Conservation (phyloP, 1,140 invertebrate species). For the Aphaenogaster ashmeadi region DNA sequence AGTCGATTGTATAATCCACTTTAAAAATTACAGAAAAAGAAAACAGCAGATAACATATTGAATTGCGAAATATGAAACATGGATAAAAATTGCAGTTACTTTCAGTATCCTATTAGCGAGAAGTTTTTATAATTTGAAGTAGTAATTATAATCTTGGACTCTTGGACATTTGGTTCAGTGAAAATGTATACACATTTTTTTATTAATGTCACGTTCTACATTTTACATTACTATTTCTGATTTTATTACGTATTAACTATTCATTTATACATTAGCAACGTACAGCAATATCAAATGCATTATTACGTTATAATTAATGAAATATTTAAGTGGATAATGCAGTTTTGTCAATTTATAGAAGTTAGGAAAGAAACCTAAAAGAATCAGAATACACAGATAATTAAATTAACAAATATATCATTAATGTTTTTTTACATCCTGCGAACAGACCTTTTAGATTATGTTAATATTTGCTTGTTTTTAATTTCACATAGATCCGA, state of each 20-base stretch:
- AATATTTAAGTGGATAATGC: not conserved
- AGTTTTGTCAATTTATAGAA: not conserved
- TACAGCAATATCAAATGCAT: not conserved
- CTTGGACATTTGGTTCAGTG: not conserved
- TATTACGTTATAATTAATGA: not conserved
- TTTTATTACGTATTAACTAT: not conserved
- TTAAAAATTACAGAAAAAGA: slow-evolving; percentile 11
- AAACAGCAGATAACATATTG: not conserved
- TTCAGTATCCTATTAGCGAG: not conserved
- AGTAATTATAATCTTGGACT: not conserved
- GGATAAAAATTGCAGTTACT: not conserved
- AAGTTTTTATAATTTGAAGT: not conserved
- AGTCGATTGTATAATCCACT: not conserved
- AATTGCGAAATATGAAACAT: not conserved
- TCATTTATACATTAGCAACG: not conserved
- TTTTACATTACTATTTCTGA: not conserved
- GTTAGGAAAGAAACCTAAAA: not conserved
- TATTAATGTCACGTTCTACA: not conserved
- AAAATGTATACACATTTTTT: not conserved
- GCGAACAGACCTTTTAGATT: not conserved
- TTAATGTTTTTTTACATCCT: not conserved
- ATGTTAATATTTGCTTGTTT: not conserved
- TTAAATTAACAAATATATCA: not conserved
- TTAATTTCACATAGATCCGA: not conserved
- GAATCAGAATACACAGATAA: not conserved